A percentile compares a stretch with the other conserved stretches of the same genome.
These are phyloP conservation scores for Notoglanidium macrostoma DNA, from an alignment of 2,797 vertebrate species.

Conservation along the genomic window DNA sequence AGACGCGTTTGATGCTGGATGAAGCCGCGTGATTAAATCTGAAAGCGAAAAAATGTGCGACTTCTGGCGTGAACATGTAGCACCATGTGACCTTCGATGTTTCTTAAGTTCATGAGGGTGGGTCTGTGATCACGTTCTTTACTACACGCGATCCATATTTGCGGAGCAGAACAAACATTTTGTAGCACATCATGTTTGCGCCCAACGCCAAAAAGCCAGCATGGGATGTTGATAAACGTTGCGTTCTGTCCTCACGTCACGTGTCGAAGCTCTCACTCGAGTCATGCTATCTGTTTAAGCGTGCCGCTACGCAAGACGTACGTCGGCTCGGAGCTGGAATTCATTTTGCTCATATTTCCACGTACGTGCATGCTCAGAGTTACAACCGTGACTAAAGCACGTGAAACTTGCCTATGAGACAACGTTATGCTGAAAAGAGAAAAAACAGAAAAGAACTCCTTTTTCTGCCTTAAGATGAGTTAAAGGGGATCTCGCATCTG, in stretches of 20 bases:
- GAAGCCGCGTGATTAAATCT: conserved; percentile 18
- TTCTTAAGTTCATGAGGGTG: too few species aligned
- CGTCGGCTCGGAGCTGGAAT: neutral
- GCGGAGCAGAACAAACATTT: too few species aligned
- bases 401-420: neutral
- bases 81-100: neutral
- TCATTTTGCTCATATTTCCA: neutral
- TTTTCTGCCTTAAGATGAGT: neutral
- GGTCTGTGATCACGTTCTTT: neutral
- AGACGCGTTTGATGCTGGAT: conserved; percentile 27
- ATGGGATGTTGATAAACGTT: neutral
- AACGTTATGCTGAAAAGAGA: neutral
- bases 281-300: neutral
- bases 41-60: conserved; percentile 6
- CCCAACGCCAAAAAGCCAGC: neutral
- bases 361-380: neutral
- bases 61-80: neutral
- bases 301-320: neutral
- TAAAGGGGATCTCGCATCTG: neutral
- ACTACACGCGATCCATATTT: neutral
- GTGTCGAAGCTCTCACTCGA: neutral
- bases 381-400: neutral
- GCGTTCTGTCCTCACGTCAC: neutral
- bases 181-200: neutral
- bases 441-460: neutral